Conservation (phyloP, 1,140 invertebrate species). For the Drosophila nigromelanica region DNA sequence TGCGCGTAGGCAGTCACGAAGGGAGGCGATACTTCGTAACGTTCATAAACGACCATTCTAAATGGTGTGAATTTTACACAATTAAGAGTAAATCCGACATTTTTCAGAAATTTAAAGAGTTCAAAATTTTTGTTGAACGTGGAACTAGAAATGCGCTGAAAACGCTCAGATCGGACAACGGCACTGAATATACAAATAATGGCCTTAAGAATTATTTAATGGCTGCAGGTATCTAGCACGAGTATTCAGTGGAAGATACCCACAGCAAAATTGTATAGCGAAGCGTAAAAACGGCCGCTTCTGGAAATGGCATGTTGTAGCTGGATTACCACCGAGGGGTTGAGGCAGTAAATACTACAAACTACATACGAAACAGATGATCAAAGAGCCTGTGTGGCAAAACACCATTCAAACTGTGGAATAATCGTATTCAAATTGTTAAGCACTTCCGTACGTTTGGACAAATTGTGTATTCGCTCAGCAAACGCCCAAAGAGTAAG, state of each 20-base stretch:
- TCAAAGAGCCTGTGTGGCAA: slow-evolving; percentile 47
- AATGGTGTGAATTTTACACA: slow-evolving; percentile 10
- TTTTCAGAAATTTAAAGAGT: background rate
- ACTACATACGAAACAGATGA: slow-evolving; percentile 56
- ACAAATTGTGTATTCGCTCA: slow-evolving; percentile 1
- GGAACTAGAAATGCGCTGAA: background rate
- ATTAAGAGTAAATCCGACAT: background rate
- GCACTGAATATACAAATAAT: slow-evolving; percentile 75
- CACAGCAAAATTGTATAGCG: slow-evolving; percentile 46
- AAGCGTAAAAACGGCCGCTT: too few relatives aligned
- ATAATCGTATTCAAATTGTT: slow-evolving; percentile 1
- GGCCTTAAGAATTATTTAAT: slow-evolving; percentile 51
- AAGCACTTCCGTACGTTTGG: too few relatives aligned
- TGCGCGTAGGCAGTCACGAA: too few relatives aligned
- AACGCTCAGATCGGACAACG: slow-evolving; percentile 72
- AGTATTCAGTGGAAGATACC: background rate
- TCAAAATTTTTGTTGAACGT: background rate
- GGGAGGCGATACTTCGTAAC: background rate
- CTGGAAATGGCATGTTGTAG: background rate
- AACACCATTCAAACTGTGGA: slow-evolving; percentile 3
- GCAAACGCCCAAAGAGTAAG: slow-evolving; percentile 15
- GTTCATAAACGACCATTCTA: slow-evolving; percentile 28
- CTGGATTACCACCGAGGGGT: slow-evolving; percentile 27
- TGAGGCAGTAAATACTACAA: too few relatives aligned
- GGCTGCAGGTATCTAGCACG: too few relatives aligned